Conservation (phyloP, 1,140 invertebrate species). For the Nylanderia fulva region DNA sequence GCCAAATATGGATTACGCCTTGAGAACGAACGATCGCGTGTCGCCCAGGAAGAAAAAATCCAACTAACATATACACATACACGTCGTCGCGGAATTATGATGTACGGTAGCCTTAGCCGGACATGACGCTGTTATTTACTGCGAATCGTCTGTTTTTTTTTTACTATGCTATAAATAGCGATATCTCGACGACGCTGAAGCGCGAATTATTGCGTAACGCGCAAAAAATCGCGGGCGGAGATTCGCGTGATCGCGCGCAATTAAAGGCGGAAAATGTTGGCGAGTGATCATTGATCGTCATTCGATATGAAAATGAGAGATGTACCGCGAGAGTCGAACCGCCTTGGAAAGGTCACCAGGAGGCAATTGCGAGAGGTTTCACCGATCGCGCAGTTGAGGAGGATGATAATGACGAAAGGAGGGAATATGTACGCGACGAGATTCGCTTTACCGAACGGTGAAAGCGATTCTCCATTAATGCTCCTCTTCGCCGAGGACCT, state of each 20-base stretch:
- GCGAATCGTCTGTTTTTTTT: slow-evolving; percentile 12
- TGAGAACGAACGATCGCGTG: slow-evolving; percentile 46
- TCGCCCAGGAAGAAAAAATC: neutral
- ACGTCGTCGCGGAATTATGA: slow-evolving; percentile 42
- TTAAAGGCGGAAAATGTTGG: neutral
- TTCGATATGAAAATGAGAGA: slow-evolving; percentile 44
- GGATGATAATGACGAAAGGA: slow-evolving; percentile 52
- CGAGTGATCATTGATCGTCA: slow-evolving; percentile 1
- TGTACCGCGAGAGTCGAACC: slow-evolving; percentile 12
- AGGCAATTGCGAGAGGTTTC: slow-evolving; percentile 65
- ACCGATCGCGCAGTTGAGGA: slow-evolving; percentile 39
- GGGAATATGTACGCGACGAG: neutral
- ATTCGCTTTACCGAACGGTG: slow-evolving; percentile 59
- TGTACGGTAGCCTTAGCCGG: slow-evolving; percentile 28
- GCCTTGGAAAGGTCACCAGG: slow-evolving; percentile 67
- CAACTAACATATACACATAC: too few relatives aligned
- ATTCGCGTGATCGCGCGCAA: slow-evolving; percentile 17
- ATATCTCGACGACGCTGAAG: neutral
- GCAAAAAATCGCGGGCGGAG: slow-evolving; percentile 9
- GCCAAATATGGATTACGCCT: slow-evolving; percentile 58
- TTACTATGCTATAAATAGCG: slow-evolving; percentile 28
- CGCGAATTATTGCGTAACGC: slow-evolving; percentile 43
- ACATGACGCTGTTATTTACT: slow-evolving; percentile 25
- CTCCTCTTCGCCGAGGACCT: slow-evolving; percentile 54
- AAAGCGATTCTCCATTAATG: slow-evolving; percentile 75